Evolutionary conservation across 2,797 vertebrate species (phyloP), one percentile per base, ranked within the genome.

Genomic region (Galagoides demidoff): DNA sequence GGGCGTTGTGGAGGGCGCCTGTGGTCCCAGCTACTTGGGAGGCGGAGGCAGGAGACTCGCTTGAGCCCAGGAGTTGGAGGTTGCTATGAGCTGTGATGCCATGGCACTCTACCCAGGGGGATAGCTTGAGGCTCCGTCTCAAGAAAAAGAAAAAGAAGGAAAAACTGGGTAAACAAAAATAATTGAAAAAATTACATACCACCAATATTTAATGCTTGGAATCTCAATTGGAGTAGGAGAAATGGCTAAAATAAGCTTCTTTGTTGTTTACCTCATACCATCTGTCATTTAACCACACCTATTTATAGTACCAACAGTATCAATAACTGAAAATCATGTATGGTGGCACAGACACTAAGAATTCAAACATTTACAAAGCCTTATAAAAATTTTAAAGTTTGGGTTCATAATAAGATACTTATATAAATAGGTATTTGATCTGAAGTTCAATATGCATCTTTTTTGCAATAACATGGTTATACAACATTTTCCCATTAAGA

Each of bases 381-480:
- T 63, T 61, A 70, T 29, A 70, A 52, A 94, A 88, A 90, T 57
- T 73, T 82, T 82, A 83, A 92, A 55, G 45, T 71, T 49, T 85
- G 37, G 61, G 22, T 70, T 95, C 37, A 76, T 68, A 74, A 55
- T 81, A 66, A 66, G 14, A 57, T 88, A 23, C 27, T 70, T 64
- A 49, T n/a, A 76, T 86, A 45, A 77, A 52, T 52, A 52, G 14
- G 49, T 52, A 52, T 52, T 52, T 52, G 49, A 52, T 52, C 49
- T 52, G 12, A 74, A 34, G 85, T 81, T 61, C 34, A 76, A 66
- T 31, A 74, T 13, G 14, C 73, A n/a, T n/a, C 86, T 84, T 73
- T 89, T 68, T 93, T 93, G 85, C 22, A 86, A 22, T 39, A 57
- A 78, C 3, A 25, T 39, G 27, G 31, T 82, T 89, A 89, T 27